These are phyloP conservation scores for Spodoptera littoralis DNA, from an alignment of 2,888 invertebrate genomes.

Conservation along the genomic window DNA sequence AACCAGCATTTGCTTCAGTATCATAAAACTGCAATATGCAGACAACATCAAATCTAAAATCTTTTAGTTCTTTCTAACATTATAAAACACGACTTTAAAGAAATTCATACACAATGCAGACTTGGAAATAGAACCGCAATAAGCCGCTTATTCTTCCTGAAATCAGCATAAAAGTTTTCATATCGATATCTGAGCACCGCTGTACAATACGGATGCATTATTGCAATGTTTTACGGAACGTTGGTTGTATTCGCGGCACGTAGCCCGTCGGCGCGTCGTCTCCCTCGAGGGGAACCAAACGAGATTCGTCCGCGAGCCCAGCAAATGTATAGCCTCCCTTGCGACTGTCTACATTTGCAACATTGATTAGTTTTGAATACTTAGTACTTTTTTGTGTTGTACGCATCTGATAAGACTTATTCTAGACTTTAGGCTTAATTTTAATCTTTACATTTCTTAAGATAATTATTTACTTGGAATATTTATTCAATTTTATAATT, in stretches of 20 bases:
- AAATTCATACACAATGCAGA: slow-evolving; percentile 20
- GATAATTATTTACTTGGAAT: no score
- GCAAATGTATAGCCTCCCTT: slow-evolving; percentile 52
- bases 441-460: no score
- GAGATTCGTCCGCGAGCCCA: slow-evolving; percentile 46
- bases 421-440: background rate
- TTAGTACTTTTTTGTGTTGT: slow-evolving; percentile 19
- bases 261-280: slow-evolving; percentile 45
- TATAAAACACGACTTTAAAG: slow-evolving; percentile 9
- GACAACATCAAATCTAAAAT: background rate
- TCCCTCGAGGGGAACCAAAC: slow-evolving; percentile 46
- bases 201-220: slow-evolving; percentile 57
- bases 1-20: no score
- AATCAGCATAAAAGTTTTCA: slow-evolving; percentile 50
- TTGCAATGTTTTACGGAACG: slow-evolving; percentile 54
- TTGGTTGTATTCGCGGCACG: slow-evolving; percentile 61
- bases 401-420: background rate
- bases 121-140: slow-evolving; percentile 25
- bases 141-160: slow-evolving; percentile 47
- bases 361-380: slow-evolving; percentile 47
- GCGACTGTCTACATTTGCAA: slow-evolving; percentile 41
- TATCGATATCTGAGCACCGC: slow-evolving; percentile 47
- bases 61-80: background rate
- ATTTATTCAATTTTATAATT: no score
- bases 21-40: background rate